Evolutionary conservation across 2,797 vertebrate genomes (phyloP), one percentile per base, ranked within the genome.

Genomic region (Neomorphus geoffroyi): DNA sequence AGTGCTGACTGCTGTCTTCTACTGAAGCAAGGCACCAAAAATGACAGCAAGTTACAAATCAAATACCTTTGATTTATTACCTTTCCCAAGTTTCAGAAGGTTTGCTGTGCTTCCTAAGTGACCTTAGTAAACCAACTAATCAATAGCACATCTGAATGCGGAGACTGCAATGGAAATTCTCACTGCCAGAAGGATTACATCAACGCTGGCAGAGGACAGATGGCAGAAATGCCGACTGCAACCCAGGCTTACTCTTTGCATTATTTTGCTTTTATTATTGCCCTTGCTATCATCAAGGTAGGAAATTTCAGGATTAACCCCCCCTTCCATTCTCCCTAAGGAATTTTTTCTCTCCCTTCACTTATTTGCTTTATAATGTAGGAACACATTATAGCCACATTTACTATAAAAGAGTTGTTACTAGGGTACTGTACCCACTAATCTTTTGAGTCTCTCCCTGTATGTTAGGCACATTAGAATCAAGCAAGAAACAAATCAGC

Each of bases 21-120:
- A 1, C 79, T 37, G 80, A 72, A 86, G 82, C 77, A 46, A 91
- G 91, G 94, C 93, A 92, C 93, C 91, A 92, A 39, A 86, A 86
- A 60, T 86, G 96, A 94, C 4, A 2, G 91, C 77, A 15, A 75
- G 85, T 80, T 64, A 90, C 93, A 95, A 96, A 95, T 95, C 96
- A 96, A 90, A 61, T 13, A 6, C 43, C 64, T 82, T 43, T 79
- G 86, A 88, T 90, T 88, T 86, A 92, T 73, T 21, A 35, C 62
- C 62, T 79, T 70, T 32, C 24, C 61, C 4, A 16, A 23, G 73
- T 75, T 93, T 62, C 9, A 66, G 80, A 80, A 92, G 92, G 92
- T 65, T 82, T 85, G 83, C 11, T 90, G 83, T 84, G 83, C 71
- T 88, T 88, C 75, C 77, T 72, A 5, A 79, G 93, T 80, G 92